A percentile compares a stretch with the other conserved stretches of the same genome.
Evolutionary conservation across 2,797 vertebrate species (phyloP).

Genomic region (Hydrophis major): DNA sequence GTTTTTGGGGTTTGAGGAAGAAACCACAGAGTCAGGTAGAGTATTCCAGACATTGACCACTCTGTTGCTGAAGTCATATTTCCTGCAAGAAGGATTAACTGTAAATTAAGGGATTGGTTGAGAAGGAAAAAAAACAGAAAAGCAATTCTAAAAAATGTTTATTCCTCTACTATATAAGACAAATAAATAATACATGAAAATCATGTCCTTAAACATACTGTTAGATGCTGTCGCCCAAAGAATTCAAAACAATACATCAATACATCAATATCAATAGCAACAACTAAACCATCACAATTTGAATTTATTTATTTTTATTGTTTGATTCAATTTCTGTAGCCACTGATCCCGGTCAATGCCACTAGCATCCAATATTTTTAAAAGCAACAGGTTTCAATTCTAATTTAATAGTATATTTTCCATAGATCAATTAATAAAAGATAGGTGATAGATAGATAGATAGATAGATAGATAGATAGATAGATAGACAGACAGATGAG

Average conservation of each 20-base stretch:
- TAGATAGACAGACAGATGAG: not conserved
- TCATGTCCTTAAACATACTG: not conserved
- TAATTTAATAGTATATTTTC: not conserved
- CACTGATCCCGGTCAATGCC: not conserved
- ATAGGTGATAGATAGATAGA: too few species aligned
- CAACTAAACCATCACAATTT: not conserved
- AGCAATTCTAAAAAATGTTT: not conserved
- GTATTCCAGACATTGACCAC: too few species aligned
- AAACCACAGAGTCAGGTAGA: too few species aligned
- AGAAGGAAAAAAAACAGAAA: not conserved
- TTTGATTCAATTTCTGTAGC: not conserved
- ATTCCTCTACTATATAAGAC: not conserved
- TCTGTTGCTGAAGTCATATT: too few species aligned
- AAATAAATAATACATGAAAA: not conserved
- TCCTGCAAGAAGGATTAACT: not conserved
- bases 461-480: too few species aligned
- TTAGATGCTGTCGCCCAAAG: not conserved
- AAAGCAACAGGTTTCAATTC: not conserved
- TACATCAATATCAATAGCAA: not conserved
- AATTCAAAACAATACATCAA: not conserved
- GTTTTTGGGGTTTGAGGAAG: too few species aligned
- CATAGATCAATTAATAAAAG: not conserved
- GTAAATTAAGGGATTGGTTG: not conserved
- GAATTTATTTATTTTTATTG: not conserved
- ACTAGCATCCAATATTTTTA: not conserved